These are phyloP conservation scores for Athalia cordata DNA, from an alignment of 2,888 invertebrate genomes.

Conservation along the genomic window DNA sequence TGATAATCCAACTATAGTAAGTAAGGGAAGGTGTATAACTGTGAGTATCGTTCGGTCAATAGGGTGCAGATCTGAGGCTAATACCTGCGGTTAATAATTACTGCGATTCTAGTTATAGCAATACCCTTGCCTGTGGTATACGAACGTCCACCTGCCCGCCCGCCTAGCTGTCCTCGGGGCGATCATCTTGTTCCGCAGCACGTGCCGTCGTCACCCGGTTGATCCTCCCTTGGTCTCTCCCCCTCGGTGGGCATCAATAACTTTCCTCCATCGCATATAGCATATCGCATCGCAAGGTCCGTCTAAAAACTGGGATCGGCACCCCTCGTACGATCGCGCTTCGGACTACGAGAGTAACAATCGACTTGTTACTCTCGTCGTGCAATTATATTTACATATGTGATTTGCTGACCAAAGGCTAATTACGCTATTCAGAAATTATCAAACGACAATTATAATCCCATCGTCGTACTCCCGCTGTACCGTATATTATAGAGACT, in stretches of 20 bases:
- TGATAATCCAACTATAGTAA: constrained; percentile 23
- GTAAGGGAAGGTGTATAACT: neutral
- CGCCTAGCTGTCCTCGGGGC: constrained; percentile 8
- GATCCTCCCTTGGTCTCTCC: constrained; percentile 1
- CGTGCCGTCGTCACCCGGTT: constrained; percentile 31
- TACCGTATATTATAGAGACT: neutral
- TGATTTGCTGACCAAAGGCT: constrained; percentile 52
- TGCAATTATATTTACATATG: constrained; percentile 44
- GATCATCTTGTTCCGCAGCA: constrained; percentile 32
- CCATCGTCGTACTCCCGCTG: neutral
- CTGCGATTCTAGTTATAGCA: constrained; percentile 30
- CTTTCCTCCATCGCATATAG: neutral
- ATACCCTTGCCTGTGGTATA: constrained; percentile 10
- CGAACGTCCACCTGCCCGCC: constrained; percentile 31
- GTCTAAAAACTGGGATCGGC: constrained; percentile 17
- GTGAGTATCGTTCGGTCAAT: neutral
- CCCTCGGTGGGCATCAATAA: neutral
- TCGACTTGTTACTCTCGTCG: constrained; percentile 49
- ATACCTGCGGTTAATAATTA: constrained; percentile 28
- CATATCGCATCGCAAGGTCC: constrained; percentile 3
- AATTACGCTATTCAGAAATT: constrained; percentile 69
- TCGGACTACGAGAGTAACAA: constrained; percentile 37
- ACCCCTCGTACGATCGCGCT: constrained; percentile 26
- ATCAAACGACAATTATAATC: constrained; percentile 67
- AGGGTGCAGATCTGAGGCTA: constrained; percentile 10